Evolutionary conservation across 2,113 vertebrate species (phyloP).

Genomic region (Carettochelys insculpta): DNA sequence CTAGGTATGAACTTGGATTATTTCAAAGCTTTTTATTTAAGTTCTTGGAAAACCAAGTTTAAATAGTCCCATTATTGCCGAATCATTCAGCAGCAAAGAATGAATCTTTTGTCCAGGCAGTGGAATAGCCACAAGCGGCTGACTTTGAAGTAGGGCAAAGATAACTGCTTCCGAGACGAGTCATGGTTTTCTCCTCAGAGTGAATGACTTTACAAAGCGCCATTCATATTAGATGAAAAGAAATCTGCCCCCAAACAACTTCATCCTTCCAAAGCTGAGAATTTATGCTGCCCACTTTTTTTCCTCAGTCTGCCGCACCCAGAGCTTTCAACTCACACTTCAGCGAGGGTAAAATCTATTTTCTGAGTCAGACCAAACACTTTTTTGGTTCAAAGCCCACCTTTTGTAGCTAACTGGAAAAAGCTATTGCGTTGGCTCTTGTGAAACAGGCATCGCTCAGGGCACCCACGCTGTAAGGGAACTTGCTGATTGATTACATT

Average conservation of each 20-base stretch:
- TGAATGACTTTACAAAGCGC: constrained; percentile 31
- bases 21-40: neutral
- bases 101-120: constrained; percentile 8
- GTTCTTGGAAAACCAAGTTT: neutral
- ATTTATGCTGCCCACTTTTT: constrained; percentile 55
- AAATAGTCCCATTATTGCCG: neutral
- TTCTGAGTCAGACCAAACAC: neutral
- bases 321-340: constrained; percentile 47
- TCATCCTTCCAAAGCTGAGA: constrained; percentile 24
- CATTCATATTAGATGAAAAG: neutral
- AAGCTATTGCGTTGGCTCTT: constrained; percentile 29
- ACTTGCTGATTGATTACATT: neutral
- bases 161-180: constrained; percentile 11
- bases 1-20: neutral
- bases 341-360: neutral
- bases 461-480: constrained; percentile 35
- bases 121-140: neutral
- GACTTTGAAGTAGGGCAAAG: constrained; percentile 39
- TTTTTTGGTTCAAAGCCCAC: constrained; percentile 38
- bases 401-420: constrained; percentile 22
- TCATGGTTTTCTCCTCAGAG: constrained; percentile 37
- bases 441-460: neutral
- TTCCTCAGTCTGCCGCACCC: constrained; percentile 30
- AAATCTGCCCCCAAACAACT: constrained; percentile 13
- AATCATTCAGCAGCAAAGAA: neutral